Percentiles rank a stretch among this genome's conserved stretches.
phyloP scores from a whole-genome alignment of 1,140 invertebrate species.

The Drosophila fuyamai region DNA sequence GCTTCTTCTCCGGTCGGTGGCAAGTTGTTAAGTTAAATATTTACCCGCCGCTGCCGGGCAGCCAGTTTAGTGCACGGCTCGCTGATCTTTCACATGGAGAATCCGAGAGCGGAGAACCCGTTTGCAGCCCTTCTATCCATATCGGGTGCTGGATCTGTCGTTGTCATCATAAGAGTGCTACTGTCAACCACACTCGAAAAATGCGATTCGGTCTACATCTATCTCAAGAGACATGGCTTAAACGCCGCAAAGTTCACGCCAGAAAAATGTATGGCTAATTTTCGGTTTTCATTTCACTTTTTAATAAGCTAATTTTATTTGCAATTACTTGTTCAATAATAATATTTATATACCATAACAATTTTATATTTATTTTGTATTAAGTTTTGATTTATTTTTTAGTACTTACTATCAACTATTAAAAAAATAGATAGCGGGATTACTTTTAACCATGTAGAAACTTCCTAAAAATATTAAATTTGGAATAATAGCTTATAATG shows the following conservation, averaged over 20 bases:
- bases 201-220: not conserved
- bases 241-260: not conserved
- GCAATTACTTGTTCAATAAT: no score
- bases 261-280: not conserved
- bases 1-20: conserved; percentile 55
- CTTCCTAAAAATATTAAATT: no score
- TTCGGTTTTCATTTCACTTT: not conserved
- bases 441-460: no score
- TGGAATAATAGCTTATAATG: no score
- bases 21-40: conserved; percentile 80
- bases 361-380: no score
- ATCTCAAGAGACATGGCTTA: not conserved
- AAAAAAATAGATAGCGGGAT: no score
- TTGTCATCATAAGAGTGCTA: conserved; percentile 54
- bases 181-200: conserved; percentile 25
- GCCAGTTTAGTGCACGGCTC: conserved; percentile 33
- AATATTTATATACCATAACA: not conserved
- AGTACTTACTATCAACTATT: no score
- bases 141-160: conserved; percentile 66
- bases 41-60: conserved; percentile 54
- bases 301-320: not conserved
- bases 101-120: conserved; percentile 30
- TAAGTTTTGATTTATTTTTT: no score
- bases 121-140: conserved; percentile 64
- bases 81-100: conserved; percentile 38